Conservation (phyloP, 1,140 invertebrate species). For the Neoseiulus cucumeris region DNA sequence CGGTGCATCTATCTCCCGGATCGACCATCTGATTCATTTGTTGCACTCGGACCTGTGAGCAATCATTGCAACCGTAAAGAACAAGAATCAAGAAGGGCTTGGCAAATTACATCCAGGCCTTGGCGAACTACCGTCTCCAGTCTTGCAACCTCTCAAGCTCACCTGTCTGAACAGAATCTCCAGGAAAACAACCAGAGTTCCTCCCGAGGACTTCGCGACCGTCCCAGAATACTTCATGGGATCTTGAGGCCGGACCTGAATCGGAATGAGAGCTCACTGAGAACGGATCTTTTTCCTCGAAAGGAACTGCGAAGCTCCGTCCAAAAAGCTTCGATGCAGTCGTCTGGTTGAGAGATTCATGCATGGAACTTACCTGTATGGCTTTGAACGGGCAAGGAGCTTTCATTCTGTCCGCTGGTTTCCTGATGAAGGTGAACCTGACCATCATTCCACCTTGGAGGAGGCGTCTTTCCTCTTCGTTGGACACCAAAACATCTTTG, state of each 20-base stretch:
- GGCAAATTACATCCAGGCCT: too few species aligned
- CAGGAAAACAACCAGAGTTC: not conserved
- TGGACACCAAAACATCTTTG: not conserved
- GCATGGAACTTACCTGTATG: not conserved
- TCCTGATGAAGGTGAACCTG: not conserved
- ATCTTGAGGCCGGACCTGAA: not conserved
- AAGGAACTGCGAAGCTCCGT: too few species aligned
- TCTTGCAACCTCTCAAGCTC: not conserved
- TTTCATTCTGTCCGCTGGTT: conserved; percentile 1
- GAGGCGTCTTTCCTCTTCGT: not conserved
- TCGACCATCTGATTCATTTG: not conserved
- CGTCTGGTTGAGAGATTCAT: too few species aligned
- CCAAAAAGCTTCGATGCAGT: too few species aligned
- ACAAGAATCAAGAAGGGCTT: too few species aligned
- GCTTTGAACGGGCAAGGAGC: not conserved
- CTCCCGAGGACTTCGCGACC: not conserved
- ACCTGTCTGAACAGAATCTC: not conserved
- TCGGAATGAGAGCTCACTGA: too few species aligned
- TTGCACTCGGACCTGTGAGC: not conserved
- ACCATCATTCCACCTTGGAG: not conserved
- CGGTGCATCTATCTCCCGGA: not conserved
- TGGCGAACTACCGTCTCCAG: too few species aligned
- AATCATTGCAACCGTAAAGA: too few species aligned
- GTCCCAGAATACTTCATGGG: not conserved
- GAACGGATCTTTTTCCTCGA: too few species aligned